These are phyloP conservation scores for Watersipora subatra DNA, from an alignment of 1,140 invertebrate genomes.

Conservation along the genomic window DNA sequence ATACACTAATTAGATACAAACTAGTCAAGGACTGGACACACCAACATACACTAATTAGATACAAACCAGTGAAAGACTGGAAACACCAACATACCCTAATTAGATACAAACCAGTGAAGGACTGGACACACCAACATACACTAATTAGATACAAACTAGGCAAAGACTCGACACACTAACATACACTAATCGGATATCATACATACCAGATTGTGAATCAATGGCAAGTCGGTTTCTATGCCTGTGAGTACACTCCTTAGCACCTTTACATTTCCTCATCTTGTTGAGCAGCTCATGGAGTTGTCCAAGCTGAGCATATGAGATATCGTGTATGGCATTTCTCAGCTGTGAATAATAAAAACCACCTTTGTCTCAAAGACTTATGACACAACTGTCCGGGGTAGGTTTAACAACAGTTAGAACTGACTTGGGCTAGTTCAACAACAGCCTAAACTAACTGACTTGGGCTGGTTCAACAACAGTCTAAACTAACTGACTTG, in stretches of 20 bases:
- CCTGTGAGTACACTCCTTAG: conserved; percentile 23
- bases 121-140: too few species aligned
- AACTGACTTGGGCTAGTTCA: neutral
- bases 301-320: conserved; percentile 29
- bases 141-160: too few species aligned
- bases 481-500: neutral
- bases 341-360: conserved; percentile 17
- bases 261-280: conserved; percentile 30
- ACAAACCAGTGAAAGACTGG: too few species aligned
- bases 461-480: neutral
- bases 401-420: too few species aligned
- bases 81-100: too few species aligned
- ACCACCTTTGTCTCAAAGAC: neutral
- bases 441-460: neutral
- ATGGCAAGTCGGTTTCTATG: neutral
- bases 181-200: too few species aligned
- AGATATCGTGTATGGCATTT: conserved; percentile 32
- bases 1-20: too few species aligned
- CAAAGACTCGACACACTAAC: too few species aligned
- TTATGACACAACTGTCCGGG: neutral
- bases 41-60: too few species aligned
- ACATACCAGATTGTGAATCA: neutral
- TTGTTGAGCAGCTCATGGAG: conserved; percentile 27
- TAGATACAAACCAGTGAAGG: too few species aligned
- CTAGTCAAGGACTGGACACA: too few species aligned